Percentiles rank a stretch among this genome's conserved stretches.
Evolutionary conservation across 2,888 invertebrate genomes (phyloP).

Genomic region (Leucozona laternaria): DNA sequence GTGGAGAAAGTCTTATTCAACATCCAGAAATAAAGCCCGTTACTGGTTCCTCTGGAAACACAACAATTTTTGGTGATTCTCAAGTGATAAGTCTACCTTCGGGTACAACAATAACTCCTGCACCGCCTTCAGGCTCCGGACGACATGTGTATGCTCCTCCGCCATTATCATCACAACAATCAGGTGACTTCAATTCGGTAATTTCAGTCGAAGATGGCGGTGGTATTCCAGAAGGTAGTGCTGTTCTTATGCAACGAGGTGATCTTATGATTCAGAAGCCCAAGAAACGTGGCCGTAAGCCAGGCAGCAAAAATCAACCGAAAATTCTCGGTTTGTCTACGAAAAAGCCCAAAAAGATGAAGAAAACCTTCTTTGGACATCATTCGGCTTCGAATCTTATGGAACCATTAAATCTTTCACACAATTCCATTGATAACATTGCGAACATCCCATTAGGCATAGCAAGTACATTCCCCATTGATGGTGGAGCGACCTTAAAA

Average conservation of each 20-base stretch:
- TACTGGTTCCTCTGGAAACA: constrained; percentile 29
- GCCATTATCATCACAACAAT: constrained; percentile 41
- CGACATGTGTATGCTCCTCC: constrained; percentile 76
- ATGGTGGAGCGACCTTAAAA: constrained; percentile 71
- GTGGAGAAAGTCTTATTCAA: constrained; percentile 78
- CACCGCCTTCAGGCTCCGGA: constrained; percentile 75
- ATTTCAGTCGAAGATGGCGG: constrained; percentile 58
- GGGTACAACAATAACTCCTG: constrained; percentile 82
- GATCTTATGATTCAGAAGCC: constrained; percentile 78
- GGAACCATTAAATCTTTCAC: constrained; percentile 76
- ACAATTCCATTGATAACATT: constrained; percentile 65
- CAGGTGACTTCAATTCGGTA: constrained; percentile 45
- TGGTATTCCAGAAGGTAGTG: constrained; percentile 63
- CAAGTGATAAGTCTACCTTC: constrained; percentile 81
- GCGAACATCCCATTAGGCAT: constrained; percentile 68
- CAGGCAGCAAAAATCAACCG: constrained; percentile 80
- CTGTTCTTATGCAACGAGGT: constrained; percentile 60
- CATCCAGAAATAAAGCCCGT: constrained; percentile 22
- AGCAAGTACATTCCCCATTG: constrained; percentile 70
- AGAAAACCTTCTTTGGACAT: constrained; percentile 63
- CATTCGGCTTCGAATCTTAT: constrained; percentile 47
- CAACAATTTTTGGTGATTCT: constrained; percentile 67
- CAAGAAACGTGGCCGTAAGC: constrained; percentile 81
- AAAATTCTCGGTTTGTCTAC: constrained; percentile 60
- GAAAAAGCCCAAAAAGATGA: constrained; percentile 77